Evolutionary conservation across 1,140 invertebrate species (phyloP).

Genomic region (Trissolcus basalis): DNA sequence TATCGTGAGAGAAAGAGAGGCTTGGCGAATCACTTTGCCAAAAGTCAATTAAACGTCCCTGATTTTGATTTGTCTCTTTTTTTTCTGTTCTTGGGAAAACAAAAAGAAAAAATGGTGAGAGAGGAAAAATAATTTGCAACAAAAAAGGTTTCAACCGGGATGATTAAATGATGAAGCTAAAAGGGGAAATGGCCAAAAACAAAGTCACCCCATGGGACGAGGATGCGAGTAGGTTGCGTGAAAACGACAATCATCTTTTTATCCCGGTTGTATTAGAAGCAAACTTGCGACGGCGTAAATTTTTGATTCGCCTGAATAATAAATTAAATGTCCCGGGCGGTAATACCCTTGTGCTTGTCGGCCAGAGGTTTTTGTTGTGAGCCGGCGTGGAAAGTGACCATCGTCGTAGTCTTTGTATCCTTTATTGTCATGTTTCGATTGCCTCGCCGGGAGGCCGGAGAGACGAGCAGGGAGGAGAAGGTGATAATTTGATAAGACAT

Average conservation of each 20-base stretch:
- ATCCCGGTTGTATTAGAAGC: conserved; percentile 27
- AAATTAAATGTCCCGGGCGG: conserved; percentile 73
- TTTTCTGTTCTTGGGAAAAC: no score
- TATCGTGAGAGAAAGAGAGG: conserved; percentile 22
- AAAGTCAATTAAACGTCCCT: no score
- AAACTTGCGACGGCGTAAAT: conserved; percentile 60
- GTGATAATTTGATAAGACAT: conserved; percentile 78
- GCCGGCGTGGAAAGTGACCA: conserved; percentile 66
- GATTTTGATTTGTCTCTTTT: no score
- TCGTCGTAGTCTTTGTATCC: conserved; percentile 63
- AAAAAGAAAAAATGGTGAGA: no score
- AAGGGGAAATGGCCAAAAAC: no score
- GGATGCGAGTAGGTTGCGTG: conserved; percentile 23
- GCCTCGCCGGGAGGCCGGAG: conserved; percentile 44
- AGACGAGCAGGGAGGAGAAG: conserved; percentile 67
- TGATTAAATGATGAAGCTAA: no score
- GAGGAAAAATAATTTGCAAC: no score
- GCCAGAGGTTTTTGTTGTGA: conserved; percentile 64
- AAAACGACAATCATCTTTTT: conserved; percentile 36
- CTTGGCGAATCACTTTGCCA: conserved; percentile 18
- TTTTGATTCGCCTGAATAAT: conserved; percentile 74
- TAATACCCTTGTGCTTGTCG: conserved; percentile 43
- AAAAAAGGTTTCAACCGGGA: no score
- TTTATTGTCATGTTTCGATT: conserved; percentile 64
- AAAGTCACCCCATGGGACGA: background rate